phyloP scores from a whole-genome alignment of 2,888 invertebrate genomes.

The Heteromurus nitidus region DNA sequence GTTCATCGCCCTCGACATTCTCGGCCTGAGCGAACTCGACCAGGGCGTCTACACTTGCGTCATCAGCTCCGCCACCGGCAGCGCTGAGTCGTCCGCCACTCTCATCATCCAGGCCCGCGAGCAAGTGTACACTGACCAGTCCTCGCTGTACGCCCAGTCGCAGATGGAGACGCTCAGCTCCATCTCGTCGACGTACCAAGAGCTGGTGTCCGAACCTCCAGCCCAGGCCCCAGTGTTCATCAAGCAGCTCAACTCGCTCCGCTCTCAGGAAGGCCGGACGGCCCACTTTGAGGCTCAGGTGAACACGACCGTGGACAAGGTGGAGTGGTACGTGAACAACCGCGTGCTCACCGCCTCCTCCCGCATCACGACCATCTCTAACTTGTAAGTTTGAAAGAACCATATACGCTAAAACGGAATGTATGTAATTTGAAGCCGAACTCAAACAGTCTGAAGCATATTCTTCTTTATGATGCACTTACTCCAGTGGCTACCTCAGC shows the following conservation, averaged over 20 bases:
- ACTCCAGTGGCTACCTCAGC: conserved; percentile 98
- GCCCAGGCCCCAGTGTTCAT: conserved; percentile 85
- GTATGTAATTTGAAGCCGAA: too few relatives aligned
- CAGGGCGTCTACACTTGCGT: conserved; percentile 91
- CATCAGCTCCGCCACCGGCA: conserved; percentile 89
- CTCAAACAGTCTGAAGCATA: too few relatives aligned
- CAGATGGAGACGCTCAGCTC: not conserved
- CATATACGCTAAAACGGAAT: too few relatives aligned
- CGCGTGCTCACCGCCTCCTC: conserved; percentile 96
- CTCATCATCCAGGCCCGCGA: conserved; percentile 81
- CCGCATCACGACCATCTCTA: conserved; percentile 97
- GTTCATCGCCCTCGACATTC: conserved; percentile 94
- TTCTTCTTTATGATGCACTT: too few relatives aligned
- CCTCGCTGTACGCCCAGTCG: conserved; percentile 13
- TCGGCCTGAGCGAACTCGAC: conserved; percentile 82
- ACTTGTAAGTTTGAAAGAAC: too few relatives aligned
- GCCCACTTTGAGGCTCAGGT: conserved; percentile 95
- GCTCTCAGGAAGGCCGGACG: conserved; percentile 84
- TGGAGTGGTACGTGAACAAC: conserved; percentile 84
- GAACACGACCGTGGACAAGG: conserved; percentile 80
- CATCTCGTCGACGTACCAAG: not conserved
- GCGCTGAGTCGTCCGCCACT: conserved; percentile 88
- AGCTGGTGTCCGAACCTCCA: conserved; percentile 13
- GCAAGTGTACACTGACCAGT: conserved; percentile 74
- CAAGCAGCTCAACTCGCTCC: conserved; percentile 83